phyloP scores from a whole-genome alignment of 1,140 invertebrate genomes.

The Dendrolimus punctatus region DNA sequence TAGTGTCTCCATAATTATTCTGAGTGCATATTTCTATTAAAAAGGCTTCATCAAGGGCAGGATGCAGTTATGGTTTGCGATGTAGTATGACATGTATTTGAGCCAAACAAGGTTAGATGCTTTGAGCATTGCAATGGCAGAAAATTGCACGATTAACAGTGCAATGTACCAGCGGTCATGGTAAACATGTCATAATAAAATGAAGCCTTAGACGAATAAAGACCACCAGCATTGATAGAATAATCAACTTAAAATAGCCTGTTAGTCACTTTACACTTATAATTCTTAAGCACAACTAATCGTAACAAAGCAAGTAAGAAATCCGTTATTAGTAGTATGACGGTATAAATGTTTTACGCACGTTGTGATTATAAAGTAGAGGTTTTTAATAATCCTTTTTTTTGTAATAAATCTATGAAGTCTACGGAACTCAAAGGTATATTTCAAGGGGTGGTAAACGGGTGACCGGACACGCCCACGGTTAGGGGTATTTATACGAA shows the following conservation, averaged over 20 bases:
- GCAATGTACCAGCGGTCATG: slow-evolving; percentile 38
- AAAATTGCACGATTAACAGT: slow-evolving; percentile 24
- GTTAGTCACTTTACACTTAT: neutral
- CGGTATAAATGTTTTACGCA: no score
- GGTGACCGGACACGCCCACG: no score
- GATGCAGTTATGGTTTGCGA: slow-evolving; percentile 42
- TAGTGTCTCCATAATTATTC: slow-evolving; percentile 3
- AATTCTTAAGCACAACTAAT: neutral
- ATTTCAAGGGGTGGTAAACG: no score
- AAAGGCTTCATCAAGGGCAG: slow-evolving; percentile 33
- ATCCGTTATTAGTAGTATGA: no score
- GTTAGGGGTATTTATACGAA: no score
- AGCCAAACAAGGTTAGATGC: slow-evolving; percentile 43
- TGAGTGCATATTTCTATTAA: slow-evolving; percentile 16
- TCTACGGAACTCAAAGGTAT: no score
- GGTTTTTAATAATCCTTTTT: no score
- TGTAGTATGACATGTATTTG: slow-evolving; percentile 27
- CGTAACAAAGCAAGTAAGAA: no score
- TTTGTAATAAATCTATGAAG: no score
- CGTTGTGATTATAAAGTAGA: no score
- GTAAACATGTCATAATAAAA: slow-evolving; percentile 35
- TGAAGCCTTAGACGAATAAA: slow-evolving; percentile 13
- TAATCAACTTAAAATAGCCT: slow-evolving; percentile 1
- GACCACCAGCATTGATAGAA: slow-evolving; percentile 13
- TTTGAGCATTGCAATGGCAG: slow-evolving; percentile 17